Evolutionary conservation across 2,113 vertebrate genomes (phyloP), one percentile per base, ranked within the genome.

Genomic region (Notothenia rossii): DNA sequence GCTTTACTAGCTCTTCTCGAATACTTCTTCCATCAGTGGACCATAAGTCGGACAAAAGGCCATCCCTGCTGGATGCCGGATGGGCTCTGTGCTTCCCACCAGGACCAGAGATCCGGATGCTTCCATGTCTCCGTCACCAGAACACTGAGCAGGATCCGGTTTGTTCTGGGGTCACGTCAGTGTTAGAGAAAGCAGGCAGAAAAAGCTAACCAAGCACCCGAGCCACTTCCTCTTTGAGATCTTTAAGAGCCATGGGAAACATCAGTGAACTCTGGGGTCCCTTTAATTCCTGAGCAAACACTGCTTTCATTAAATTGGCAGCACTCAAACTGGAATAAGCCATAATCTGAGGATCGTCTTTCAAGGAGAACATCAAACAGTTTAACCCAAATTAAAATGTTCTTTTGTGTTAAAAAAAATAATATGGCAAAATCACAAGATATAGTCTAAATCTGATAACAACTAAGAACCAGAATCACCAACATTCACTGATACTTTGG

Each of bases 211-310:
- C 20, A 60, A 53, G 71, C 14, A 62, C 67, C 0, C 0, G 22
- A 59, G 59, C 17, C 65, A 78, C 79, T 75, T 85, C 85, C 87
- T 80, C 54, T 29, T 60, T 86, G 56, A 75, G 49, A 20, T 68
- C 40, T 84, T 63, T 60, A 70, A 77, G 59, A 65, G 82, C 88
- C 91, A 88, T 82, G 86, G 82, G 83, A 90, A 90, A 80, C 77
- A 83, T 72, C 36, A 86, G 70, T n/a, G 61, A 86, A 82, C 87
- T 74, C 53, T 72, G 67, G 70, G 70, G 76, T 68, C 22, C 70
- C 36, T 79, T 84, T 88, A 40, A 86, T 18, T n/a, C 50, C 80
- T 74, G 49, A 91, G 82, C 75, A 88, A 88, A 89, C 77, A 88
- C 14, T 8, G 54, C 86, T 85, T 79, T 77, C 76, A 86, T 79